phyloP scores from a whole-genome alignment of 2,797 vertebrate species.

The Argya squamiceps region DNA sequence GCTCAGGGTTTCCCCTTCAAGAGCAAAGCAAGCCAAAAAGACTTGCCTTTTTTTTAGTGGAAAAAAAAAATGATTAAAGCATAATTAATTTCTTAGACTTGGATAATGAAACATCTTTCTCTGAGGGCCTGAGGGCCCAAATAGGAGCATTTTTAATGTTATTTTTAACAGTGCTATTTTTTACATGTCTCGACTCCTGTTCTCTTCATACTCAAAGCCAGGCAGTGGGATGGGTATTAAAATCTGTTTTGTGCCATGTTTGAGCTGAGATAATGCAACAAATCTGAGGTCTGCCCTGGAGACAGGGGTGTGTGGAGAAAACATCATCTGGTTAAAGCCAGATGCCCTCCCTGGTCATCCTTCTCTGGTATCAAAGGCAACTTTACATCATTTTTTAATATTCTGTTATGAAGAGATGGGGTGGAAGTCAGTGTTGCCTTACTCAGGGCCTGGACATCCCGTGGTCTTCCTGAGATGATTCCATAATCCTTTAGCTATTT shows the following conservation, averaged over 20 bases:
- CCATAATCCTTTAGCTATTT: background rate
- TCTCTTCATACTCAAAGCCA: fast-evolving
- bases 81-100: background rate
- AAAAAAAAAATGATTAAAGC: background rate
- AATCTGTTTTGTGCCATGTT: background rate
- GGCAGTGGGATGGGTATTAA: background rate
- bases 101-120: background rate
- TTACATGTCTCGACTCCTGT: background rate
- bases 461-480: background rate
- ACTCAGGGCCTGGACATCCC: background rate
- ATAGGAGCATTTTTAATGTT: background rate
- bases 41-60: background rate
- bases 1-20: background rate
- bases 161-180: constrained; percentile 3
- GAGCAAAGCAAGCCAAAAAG: background rate
- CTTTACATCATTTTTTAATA: background rate
- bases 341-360: background rate
- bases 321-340: background rate
- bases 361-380: background rate
- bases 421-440: background rate
- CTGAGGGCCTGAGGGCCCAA: background rate
- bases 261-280: background rate
- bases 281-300: background rate
- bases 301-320: background rate
- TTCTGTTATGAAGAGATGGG: background rate